A percentile compares a stretch with the other conserved stretches of the same genome.
These are phyloP conservation scores for Lasioglossum pauxillum DNA, from an alignment of 2,888 invertebrate species.

Conservation along the genomic window DNA sequence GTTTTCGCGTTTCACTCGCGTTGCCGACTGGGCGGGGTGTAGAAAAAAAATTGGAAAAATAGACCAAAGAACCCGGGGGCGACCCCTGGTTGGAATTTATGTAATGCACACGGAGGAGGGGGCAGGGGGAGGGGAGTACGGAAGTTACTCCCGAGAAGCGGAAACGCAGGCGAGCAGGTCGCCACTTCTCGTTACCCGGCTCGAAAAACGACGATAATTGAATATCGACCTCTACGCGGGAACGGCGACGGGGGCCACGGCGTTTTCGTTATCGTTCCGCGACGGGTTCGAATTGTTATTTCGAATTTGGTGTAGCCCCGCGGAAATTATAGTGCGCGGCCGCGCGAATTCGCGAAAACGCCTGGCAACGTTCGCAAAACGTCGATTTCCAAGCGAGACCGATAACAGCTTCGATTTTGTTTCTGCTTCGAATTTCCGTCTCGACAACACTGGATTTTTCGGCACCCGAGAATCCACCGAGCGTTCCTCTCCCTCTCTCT, in stretches of 20 bases:
- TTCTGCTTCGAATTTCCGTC: neutral
- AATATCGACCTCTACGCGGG: slow-evolving; percentile 38
- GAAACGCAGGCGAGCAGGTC: slow-evolving; percentile 21
- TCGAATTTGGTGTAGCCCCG: slow-evolving; percentile 22
- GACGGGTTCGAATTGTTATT: slow-evolving; percentile 27
- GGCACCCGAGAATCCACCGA: neutral
- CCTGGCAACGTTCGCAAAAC: neutral
- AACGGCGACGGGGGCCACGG: neutral
- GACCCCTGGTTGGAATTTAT: slow-evolving; percentile 27
- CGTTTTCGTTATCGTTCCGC: slow-evolving; percentile 12
- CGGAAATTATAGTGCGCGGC: slow-evolving; percentile 13
- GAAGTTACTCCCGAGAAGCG: slow-evolving; percentile 19
- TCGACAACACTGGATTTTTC: neutral
- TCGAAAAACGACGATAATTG: slow-evolving; percentile 24
- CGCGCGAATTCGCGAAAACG: neutral
- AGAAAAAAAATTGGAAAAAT: neutral
- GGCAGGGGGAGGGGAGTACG: neutral
- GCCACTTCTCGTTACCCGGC: slow-evolving; percentile 11
- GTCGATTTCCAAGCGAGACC: neutral
- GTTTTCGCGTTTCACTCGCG: slow-evolving; percentile 7
- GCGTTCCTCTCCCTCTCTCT: neutral
- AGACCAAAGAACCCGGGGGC: neutral
- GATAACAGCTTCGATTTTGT: slow-evolving; percentile 10
- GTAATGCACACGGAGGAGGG: neutral
- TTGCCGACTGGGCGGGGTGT: neutral